Evolutionary conservation across 1,140 invertebrate species (phyloP).

Genomic region (Drosophila ercepeae): DNA sequence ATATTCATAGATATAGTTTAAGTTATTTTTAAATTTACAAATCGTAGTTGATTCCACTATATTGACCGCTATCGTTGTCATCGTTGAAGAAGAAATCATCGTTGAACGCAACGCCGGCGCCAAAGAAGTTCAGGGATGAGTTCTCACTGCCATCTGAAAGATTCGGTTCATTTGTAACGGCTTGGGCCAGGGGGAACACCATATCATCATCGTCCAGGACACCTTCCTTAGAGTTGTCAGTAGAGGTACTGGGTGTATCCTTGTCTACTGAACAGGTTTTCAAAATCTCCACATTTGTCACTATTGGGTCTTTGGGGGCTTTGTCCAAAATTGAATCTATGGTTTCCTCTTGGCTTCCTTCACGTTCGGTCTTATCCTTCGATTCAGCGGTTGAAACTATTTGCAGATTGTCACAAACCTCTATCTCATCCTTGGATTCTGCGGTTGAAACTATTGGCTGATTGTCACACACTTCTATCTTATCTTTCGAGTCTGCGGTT

Average conservation of each 20-base stretch:
- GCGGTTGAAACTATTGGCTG: not conserved
- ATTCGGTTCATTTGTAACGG: not conserved
- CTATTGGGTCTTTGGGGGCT: not conserved
- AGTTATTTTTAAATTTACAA: slow-evolving; percentile 2
- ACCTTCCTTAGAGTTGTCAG: not conserved
- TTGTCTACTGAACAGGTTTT: not conserved
- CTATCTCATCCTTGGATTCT: not conserved
- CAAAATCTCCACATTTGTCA: not conserved
- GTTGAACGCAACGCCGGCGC: not conserved
- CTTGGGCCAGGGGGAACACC: slow-evolving; percentile 13
- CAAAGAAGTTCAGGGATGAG: slow-evolving; percentile 3
- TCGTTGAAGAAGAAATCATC: slow-evolving; percentile 22
- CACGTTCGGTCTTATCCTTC: too few species aligned
- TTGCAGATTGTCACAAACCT: too few species aligned
- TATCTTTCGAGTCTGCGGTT: not conserved
- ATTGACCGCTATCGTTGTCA: not conserved
- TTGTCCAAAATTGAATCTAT: not conserved
- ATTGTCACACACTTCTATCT: too few species aligned
- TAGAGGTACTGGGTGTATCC: not conserved
- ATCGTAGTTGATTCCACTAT: not conserved
- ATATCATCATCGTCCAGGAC: not conserved
- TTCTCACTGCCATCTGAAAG: not conserved
- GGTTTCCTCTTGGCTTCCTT: not conserved
- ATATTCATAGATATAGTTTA: not conserved
- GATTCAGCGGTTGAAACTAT: too few species aligned